phyloP scores from a whole-genome alignment of 2,888 invertebrate genomes.

The Oligia fasciuncula region DNA sequence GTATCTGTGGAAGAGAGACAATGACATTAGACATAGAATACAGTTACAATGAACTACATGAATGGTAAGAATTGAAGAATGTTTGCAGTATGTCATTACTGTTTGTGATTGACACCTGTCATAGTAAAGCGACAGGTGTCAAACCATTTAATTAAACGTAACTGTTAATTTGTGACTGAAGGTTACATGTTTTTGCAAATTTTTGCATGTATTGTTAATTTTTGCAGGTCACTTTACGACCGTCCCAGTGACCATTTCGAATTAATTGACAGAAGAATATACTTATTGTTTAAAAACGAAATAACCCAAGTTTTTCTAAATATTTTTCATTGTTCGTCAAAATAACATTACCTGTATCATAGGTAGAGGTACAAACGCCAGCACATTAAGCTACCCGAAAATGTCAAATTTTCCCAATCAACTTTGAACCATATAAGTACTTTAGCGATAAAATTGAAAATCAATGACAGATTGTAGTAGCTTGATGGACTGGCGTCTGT shows the following conservation, averaged over 20 bases:
- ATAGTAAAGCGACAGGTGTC: conserved; percentile 13
- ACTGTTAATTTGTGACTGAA: conserved; percentile 6
- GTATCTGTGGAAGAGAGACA: conserved; percentile 69
- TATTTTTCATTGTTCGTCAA: conserved; percentile 17
- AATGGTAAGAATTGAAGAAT: not conserved
- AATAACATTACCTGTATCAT: not conserved
- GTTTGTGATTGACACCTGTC: conserved; percentile 47
- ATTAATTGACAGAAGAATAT: conserved; percentile 47
- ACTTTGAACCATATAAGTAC: too few relatives aligned
- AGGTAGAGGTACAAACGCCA: not conserved
- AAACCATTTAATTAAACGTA: conserved; percentile 1
- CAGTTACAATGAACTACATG: conserved; percentile 5
- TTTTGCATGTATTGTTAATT: conserved; percentile 19
- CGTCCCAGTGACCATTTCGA: conserved; percentile 9
- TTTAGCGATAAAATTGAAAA: too few relatives aligned
- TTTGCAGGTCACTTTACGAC: conserved; percentile 13
- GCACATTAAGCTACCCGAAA: too few relatives aligned
- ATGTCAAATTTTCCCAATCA: too few relatives aligned
- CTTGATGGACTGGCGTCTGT: too few relatives aligned
- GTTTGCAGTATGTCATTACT: not conserved
- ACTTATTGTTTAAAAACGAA: conserved; percentile 14
- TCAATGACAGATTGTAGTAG: too few relatives aligned
- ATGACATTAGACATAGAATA: conserved; percentile 7
- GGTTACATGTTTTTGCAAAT: conserved; percentile 1
- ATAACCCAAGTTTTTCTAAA: conserved; percentile 12